phyloP scores from a whole-genome alignment of 2,888 invertebrate species.

The Charanyca ferruginea region DNA sequence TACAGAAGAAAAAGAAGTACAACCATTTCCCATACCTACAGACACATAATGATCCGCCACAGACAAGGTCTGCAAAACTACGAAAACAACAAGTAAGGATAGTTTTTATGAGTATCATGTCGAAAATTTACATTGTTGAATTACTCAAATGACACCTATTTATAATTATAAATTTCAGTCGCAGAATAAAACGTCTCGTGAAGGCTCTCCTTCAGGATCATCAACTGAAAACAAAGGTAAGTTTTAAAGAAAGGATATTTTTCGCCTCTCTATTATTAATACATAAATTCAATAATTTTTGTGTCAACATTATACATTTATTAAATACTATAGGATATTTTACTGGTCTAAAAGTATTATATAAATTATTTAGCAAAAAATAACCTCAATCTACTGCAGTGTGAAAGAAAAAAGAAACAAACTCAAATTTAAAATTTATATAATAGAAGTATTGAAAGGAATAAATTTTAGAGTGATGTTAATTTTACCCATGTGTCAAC shows the following conservation, averaged over 20 bases:
- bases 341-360: too few species aligned
- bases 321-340: too few species aligned
- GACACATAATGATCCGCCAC: constrained; percentile 86
- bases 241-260: neutral
- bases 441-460: too few species aligned
- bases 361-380: too few species aligned
- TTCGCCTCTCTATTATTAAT: too few species aligned
- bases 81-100: constrained; percentile 89
- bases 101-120: neutral
- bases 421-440: too few species aligned
- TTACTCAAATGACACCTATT: neutral
- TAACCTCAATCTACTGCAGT: too few species aligned
- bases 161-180: constrained; percentile 67
- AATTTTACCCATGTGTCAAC: constrained; percentile 11
- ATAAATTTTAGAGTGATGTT: neutral
- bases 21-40: constrained; percentile 88
- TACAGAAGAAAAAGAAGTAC: constrained; percentile 88
- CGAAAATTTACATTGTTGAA: neutral
- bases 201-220: constrained; percentile 86
- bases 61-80: constrained; percentile 91
- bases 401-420: too few species aligned
- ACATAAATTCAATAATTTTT: too few species aligned
- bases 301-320: too few species aligned
- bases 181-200: constrained; percentile 84
- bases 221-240: constrained; percentile 85